These are phyloP conservation scores for Loriculus beryllinus DNA, from an alignment of 2,797 vertebrate species.

Conservation along the genomic window DNA sequence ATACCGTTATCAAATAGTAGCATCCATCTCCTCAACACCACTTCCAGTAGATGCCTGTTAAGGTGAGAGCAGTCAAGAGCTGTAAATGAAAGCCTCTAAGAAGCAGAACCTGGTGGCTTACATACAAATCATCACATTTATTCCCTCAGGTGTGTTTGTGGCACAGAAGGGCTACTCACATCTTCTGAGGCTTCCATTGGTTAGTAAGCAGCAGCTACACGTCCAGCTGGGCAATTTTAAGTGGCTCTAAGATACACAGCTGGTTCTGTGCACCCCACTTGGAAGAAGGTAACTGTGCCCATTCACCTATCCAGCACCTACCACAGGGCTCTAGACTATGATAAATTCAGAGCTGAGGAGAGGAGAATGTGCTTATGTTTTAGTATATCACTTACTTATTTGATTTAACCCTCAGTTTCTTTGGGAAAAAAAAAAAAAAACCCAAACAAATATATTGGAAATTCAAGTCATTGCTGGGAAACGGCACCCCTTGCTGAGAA, in stretches of 20 bases:
- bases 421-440: background rate
- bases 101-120: background rate
- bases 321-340: background rate
- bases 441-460: background rate
- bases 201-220: background rate
- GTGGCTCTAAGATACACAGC: background rate
- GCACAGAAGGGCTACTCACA: background rate
- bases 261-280: accelerated
- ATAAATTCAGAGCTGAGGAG: background rate
- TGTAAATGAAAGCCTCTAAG: background rate
- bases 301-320: background rate
- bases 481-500: background rate
- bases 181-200: background rate
- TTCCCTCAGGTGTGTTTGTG: background rate
- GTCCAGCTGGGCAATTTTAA: background rate
- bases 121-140: background rate
- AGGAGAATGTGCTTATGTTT: background rate
- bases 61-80: background rate
- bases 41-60: background rate
- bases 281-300: background rate
- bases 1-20: background rate
- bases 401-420: background rate
- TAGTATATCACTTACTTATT: background rate
- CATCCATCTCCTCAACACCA: background rate
- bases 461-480: background rate